phyloP scores from a whole-genome alignment of 2,888 invertebrate species.

The Nasonovia ribisnigri region DNA sequence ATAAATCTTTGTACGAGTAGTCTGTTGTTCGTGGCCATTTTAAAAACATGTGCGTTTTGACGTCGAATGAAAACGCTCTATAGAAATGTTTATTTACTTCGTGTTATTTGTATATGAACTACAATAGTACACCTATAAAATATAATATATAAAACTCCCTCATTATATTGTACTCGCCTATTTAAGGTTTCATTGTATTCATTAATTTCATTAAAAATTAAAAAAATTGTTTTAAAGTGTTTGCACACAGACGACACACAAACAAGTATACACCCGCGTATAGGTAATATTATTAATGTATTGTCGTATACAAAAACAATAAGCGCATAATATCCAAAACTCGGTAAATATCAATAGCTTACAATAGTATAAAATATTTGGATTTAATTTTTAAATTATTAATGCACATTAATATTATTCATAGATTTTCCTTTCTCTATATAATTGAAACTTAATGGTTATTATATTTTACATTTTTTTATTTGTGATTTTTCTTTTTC shows the following conservation, averaged over 20 bases:
- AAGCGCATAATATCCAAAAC: neutral
- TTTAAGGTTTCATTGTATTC: constrained; percentile 29
- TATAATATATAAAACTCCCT: neutral
- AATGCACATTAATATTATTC: neutral
- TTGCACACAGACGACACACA: no score
- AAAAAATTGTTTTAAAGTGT: neutral
- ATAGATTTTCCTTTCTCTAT: no score
- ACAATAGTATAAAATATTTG: neutral
- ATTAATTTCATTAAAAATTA: constrained; percentile 14
- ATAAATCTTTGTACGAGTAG: neutral
- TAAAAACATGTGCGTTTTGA: neutral
- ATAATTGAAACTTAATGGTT: no score
- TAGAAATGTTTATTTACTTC: neutral
- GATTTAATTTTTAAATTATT: neutral
- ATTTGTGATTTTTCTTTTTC: no score
- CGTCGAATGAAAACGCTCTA: neutral
- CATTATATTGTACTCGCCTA: constrained; percentile 27
- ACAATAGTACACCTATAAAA: neutral
- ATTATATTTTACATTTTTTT: no score
- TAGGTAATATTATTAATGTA: neutral
- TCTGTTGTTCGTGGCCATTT: neutral
- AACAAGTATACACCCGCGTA: neutral
- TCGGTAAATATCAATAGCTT: neutral
- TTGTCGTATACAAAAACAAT: neutral
- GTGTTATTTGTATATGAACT: neutral